Percentiles rank a stretch among this genome's conserved stretches.
Evolutionary conservation across 2,113 vertebrate genomes (phyloP).

Genomic region (Peucedramus taeniatus): DNA sequence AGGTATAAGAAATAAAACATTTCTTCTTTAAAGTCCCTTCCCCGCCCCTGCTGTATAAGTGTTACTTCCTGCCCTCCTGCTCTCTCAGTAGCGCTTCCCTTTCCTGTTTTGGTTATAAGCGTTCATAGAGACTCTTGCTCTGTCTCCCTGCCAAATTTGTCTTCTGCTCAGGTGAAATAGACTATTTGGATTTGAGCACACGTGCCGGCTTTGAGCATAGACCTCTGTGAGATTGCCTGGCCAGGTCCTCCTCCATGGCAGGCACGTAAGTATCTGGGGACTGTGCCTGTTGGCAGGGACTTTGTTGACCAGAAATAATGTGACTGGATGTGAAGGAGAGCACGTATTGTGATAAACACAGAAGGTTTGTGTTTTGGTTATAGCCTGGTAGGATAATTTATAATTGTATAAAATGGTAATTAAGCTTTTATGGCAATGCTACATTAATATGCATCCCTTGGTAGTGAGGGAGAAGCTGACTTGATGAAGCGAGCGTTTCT

Average conservation of each 20-base stretch:
- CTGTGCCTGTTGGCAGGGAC: not conserved
- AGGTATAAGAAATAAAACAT: not conserved
- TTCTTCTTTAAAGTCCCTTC: slow-evolving; percentile 25
- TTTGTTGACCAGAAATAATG: not conserved
- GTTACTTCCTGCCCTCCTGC: slow-evolving; percentile 62
- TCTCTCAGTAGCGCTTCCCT: slow-evolving; percentile 56
- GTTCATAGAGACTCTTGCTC: not conserved
- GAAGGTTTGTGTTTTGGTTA: not conserved
- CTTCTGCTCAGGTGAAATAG: slow-evolving; percentile 35
- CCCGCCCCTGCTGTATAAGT: not conserved
- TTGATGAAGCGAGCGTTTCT: not conserved
- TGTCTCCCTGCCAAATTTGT: slow-evolving; percentile 13
- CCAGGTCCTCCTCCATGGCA: slow-evolving; percentile 39
- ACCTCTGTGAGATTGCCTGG: not conserved
- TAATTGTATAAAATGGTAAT: not conserved
- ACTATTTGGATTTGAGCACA: not conserved
- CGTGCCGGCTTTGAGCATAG: not conserved
- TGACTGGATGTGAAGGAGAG: not conserved
- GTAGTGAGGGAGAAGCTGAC: not conserved
- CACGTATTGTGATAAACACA: not conserved
- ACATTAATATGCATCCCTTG: not conserved
- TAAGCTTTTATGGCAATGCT: not conserved
- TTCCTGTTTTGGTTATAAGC: slow-evolving; percentile 66
- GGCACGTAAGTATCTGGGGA: slow-evolving; percentile 50
- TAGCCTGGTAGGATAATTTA: not conserved